These are phyloP conservation scores for Aphelinus certus DNA, from an alignment of 1,140 invertebrate species.

Conservation along the genomic window DNA sequence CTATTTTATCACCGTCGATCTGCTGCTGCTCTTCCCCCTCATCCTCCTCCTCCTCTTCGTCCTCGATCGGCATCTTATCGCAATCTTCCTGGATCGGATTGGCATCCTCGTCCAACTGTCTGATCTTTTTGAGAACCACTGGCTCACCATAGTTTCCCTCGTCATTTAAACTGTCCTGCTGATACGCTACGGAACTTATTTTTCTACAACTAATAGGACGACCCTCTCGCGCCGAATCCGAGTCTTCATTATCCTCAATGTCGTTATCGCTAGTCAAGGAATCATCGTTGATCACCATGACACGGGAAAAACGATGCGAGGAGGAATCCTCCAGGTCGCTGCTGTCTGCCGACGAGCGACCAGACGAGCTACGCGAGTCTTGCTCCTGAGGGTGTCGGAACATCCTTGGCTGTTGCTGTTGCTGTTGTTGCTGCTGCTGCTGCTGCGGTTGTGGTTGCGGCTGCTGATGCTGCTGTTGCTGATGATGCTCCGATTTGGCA, in stretches of 20 bases:
- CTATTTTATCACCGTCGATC: background rate
- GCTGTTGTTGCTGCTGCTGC: background rate
- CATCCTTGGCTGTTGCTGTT: constrained; percentile 46
- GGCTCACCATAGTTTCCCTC: constrained; percentile 49
- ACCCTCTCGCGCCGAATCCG: constrained; percentile 53
- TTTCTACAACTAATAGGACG: background rate
- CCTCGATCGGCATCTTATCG: background rate
- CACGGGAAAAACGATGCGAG: constrained; percentile 74
- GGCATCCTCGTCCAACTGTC: constrained; percentile 53
- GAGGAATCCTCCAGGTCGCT: constrained; percentile 74
- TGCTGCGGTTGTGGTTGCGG: no score
- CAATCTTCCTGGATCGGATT: constrained; percentile 17
- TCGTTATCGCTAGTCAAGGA: constrained; percentile 72
- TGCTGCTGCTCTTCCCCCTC: constrained; percentile 11
- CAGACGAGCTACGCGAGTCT: constrained; percentile 66
- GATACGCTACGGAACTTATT: constrained; percentile 4
- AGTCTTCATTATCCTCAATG: constrained; percentile 65
- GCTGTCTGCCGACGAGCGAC: constrained; percentile 71
- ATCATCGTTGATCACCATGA: constrained; percentile 78
- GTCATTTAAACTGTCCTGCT: constrained; percentile 14
- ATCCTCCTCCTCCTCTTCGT: constrained; percentile 44
- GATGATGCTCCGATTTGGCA: background rate
- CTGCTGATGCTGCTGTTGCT: background rate
- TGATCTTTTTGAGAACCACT: constrained; percentile 53
- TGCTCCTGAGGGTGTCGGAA: constrained; percentile 56